A percentile compares a stretch with the other conserved stretches of the same genome.
Evolutionary conservation across 2,888 invertebrate species (phyloP).

Genomic region (Lumbricus terrestris): DNA sequence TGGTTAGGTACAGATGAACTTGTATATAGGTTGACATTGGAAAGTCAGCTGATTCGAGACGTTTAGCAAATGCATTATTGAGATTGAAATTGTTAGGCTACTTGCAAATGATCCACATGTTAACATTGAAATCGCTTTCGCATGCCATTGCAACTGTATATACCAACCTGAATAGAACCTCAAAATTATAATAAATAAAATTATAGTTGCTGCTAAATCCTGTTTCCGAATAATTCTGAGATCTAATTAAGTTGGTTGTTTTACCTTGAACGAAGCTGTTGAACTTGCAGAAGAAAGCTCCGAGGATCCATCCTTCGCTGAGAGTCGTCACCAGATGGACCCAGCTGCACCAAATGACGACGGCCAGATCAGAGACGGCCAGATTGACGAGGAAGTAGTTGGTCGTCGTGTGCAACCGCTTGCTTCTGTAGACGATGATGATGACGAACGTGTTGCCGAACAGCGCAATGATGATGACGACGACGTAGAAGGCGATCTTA

Average conservation of each 20-base stretch:
- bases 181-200: too few species aligned
- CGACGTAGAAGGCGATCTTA: slow-evolving; percentile 33
- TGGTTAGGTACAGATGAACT: too few species aligned
- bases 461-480: slow-evolving; percentile 29
- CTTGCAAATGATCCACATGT: too few species aligned
- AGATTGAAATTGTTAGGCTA: too few species aligned
- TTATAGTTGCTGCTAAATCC: too few species aligned
- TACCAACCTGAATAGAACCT: too few species aligned
- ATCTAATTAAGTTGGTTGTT: slow-evolving; percentile 37
- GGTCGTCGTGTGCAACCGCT: slow-evolving; percentile 51
- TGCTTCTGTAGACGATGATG: slow-evolving; percentile 32
- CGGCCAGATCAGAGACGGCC: slow-evolving; percentile 50
- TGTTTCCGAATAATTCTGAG: background rate
- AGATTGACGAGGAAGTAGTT: slow-evolving; percentile 55
- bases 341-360: slow-evolving; percentile 64
- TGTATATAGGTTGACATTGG: too few species aligned
- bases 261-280: slow-evolving; percentile 77
- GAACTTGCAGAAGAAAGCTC: slow-evolving; percentile 72
- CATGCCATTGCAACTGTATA: too few species aligned
- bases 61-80: too few species aligned
- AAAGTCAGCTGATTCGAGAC: too few species aligned
- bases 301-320: slow-evolving; percentile 76
- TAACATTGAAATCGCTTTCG: too few species aligned
- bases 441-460: slow-evolving; percentile 35
- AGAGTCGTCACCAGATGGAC: slow-evolving; percentile 75